Evolutionary conservation across 2,113 vertebrate species (phyloP).

Genomic region (Boulengeromyrus knoepffleri): DNA sequence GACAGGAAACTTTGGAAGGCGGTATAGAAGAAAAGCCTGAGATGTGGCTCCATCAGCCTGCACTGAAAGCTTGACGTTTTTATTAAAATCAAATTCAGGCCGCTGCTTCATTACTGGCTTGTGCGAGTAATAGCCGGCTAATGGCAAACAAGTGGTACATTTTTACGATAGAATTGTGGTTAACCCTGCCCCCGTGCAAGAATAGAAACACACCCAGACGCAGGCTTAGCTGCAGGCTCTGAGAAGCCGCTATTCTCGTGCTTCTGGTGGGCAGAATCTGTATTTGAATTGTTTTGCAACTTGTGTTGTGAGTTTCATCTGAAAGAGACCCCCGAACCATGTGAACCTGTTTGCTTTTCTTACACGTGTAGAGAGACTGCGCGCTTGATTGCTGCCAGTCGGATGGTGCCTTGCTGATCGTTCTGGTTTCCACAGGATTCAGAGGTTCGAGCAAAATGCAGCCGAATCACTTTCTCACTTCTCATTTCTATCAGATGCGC

Average conservation of each 20-base stretch:
- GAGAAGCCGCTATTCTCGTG: neutral
- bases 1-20: neutral
- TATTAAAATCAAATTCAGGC: neutral
- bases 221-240: neutral
- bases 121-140: neutral
- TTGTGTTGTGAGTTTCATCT: neutral
- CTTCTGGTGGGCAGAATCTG: neutral
- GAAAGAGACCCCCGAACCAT: neutral
- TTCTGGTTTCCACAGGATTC: neutral
- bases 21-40: neutral
- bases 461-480: neutral
- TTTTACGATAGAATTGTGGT: neutral
- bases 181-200: neutral
- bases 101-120: neutral
- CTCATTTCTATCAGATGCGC: neutral
- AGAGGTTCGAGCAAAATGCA: neutral
- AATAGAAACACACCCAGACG: neutral
- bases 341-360: neutral
- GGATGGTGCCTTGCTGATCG: neutral
- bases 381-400: neutral
- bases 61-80: neutral
- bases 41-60: neutral
- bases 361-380: neutral
- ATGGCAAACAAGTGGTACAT: neutral
- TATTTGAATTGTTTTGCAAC: neutral